These are phyloP conservation scores for Varecia variegata DNA, from an alignment of 2,797 vertebrate species.

Conservation along the genomic window DNA sequence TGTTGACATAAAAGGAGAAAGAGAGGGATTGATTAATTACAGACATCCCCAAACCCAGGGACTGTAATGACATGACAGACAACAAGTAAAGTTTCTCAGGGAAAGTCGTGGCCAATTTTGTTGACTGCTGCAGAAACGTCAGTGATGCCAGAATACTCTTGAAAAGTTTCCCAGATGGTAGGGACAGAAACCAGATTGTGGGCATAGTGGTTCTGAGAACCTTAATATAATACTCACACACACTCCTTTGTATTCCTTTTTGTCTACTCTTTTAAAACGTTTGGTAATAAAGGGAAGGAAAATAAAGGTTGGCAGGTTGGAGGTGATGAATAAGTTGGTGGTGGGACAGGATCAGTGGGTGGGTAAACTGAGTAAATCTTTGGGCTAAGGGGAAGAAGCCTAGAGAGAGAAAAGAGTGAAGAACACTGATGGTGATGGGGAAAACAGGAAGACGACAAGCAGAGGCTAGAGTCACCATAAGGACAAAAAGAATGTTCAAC, in stretches of 20 bases:
- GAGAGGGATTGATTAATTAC: background rate
- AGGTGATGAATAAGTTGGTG: background rate
- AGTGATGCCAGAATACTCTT: background rate
- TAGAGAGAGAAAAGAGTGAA: background rate
- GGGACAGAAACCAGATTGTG: background rate
- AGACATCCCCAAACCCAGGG: background rate
- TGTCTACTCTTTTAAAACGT: constrained; percentile 3
- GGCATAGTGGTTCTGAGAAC: background rate
- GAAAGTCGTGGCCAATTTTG: background rate
- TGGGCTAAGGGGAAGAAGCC: background rate
- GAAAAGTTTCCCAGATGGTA: background rate
- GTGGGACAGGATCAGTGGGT: background rate
- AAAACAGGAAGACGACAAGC: background rate
- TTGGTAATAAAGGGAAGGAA: background rate
- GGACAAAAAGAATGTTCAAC: background rate
- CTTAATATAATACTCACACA: background rate
- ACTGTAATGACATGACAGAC: background rate
- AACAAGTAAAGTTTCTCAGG: constrained; percentile 21
- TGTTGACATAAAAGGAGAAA: background rate
- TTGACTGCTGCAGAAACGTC: background rate
- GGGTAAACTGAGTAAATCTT: background rate
- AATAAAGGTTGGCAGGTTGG: background rate
- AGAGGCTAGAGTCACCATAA: background rate
- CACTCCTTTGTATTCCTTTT: background rate
- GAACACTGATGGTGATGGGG: background rate